These are phyloP conservation scores for Eilema griseolum DNA, from an alignment of 2,888 invertebrate species.

Conservation along the genomic window DNA sequence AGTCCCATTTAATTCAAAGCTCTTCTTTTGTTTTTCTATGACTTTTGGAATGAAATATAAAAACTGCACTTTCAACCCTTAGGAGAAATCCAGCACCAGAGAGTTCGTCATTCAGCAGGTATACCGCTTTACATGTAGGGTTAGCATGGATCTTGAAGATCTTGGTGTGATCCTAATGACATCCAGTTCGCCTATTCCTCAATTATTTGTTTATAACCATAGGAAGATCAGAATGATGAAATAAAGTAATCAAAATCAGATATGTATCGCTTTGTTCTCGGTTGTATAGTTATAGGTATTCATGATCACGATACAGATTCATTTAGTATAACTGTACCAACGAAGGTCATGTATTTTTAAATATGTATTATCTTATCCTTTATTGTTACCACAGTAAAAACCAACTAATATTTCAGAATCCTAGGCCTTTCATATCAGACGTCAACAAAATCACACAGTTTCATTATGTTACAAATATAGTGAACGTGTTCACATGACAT, in stretches of 20 bases:
- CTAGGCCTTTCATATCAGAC: neutral
- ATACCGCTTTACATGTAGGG: too few relatives aligned
- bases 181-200: too few relatives aligned
- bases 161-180: too few relatives aligned
- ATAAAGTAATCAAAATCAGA: neutral
- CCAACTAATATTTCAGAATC: slow-evolving; percentile 2
- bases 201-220: too few relatives aligned
- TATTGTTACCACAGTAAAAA: neutral
- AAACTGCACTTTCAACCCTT: too few relatives aligned
- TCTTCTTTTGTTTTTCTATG: too few relatives aligned
- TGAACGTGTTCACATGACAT: neutral
- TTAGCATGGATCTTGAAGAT: too few relatives aligned
- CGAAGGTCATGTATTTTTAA: neutral
- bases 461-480: neutral
- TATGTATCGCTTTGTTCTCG: neutral
- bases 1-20: too few relatives aligned
- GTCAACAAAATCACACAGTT: neutral
- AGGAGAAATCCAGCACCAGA: too few relatives aligned
- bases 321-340: neutral
- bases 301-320: neutral
- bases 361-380: neutral
- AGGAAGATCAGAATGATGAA: neutral
- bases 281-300: neutral
- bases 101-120: too few relatives aligned
- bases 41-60: too few relatives aligned